Base-by-base conservation (phyloP, 2,888 invertebrate species). In the Ophraella communa region DNA sequence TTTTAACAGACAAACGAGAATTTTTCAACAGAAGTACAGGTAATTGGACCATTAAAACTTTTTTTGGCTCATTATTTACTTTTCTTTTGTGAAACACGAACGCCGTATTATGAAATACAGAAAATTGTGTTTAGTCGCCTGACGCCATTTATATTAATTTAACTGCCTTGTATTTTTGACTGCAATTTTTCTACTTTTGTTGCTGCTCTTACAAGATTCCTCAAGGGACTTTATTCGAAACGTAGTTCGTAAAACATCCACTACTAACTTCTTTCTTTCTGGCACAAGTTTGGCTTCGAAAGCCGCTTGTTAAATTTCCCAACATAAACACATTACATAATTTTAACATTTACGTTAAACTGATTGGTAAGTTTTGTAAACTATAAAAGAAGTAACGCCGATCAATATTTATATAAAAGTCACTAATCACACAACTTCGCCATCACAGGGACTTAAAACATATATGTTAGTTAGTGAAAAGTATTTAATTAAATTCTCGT, bases 1-100 rank as follows among this genome's bases (percentile, higher is more conserved):
- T 65, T 51, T 60, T n/a, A 47, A 57, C 61, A 52, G 33, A 61
- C 65, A 61, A 62, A 62, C 65, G 61, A 62, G 53, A 65, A 57
- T 53, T 65, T 57, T 53, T 51, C 53, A 44, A 57, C 63, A 60
- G 59, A 62, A 66, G 49, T 55, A 65, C 51, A 55, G 59, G 58
- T 67, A 66, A 66, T 66, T 64, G 66, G 62, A 64, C 62, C 64
- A 66, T 68, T 66, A 64, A 68, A 68, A 68, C 62, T 66, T 68
- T 65, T 62, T 63, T 62, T 55, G 63, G 55, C 49, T 58, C 64
- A 62, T 64, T 64, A 61, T 62, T 62, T 64, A 65, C 64, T 68
- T 66, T 62, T 45, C 65, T 54, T 65, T 60, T 54, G 60, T 60
- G 60, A 52, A 47, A 65, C 57, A 60, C 60, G 57, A 63, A 65